A percentile compares a stretch with the other conserved stretches of the same genome.
Conservation (phyloP, 92 coral and sea anemone species). For the Isaurus tuberculatus region DNA sequence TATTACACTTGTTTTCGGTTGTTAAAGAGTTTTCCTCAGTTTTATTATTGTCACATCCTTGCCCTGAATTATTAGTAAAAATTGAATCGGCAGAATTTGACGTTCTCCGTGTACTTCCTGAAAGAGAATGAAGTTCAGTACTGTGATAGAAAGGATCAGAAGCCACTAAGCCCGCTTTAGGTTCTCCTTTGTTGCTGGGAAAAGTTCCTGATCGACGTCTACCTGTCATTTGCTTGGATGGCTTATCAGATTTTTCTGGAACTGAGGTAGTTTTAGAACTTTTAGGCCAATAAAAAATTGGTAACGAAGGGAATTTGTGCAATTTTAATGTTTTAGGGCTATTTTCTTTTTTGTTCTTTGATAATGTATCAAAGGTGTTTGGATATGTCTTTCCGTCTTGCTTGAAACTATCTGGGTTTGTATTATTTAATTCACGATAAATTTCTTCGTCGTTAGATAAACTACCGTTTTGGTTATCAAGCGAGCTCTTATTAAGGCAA, state of each 20-base stretch:
- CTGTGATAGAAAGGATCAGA: constrained; percentile 1
- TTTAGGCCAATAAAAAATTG: background rate
- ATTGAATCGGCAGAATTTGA: background rate
- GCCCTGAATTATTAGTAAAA: background rate
- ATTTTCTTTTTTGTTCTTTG: background rate
- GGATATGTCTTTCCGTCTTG: background rate
- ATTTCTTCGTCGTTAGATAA: background rate
- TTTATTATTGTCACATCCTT: background rate
- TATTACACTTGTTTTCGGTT: background rate
- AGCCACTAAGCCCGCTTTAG: background rate
- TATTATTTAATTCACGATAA: background rate
- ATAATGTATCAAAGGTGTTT: constrained; percentile 13
- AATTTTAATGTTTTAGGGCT: background rate
- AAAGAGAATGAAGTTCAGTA: background rate
- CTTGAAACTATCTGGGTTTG: background rate
- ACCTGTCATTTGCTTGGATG: background rate
- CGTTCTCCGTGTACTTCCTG: background rate
- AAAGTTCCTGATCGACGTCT: background rate
- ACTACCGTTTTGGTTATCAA: background rate
- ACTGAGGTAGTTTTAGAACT: background rate
- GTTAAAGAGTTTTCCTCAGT: background rate
- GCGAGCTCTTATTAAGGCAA: background rate
- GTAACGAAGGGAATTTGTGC: background rate
- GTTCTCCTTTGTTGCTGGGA: background rate
- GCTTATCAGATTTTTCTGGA: background rate